Percentiles rank a stretch among this genome's conserved stretches.
phyloP scores from a whole-genome alignment of 2,888 invertebrate species.

The Cerceris ruficornis region DNA sequence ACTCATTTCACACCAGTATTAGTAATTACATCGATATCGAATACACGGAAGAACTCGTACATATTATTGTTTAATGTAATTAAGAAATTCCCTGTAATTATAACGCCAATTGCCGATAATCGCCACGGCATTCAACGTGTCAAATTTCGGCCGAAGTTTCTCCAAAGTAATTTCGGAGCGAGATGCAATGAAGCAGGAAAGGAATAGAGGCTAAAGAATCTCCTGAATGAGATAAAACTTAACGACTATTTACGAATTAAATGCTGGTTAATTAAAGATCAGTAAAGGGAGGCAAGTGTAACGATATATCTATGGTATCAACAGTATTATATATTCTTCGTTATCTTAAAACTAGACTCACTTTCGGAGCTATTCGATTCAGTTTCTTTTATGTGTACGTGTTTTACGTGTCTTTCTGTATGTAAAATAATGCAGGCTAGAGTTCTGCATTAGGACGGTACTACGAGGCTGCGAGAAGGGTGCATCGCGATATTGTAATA shows the following conservation, averaged over 20 bases:
- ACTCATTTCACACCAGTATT: too few relatives aligned
- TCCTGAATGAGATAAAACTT: constrained; percentile 66
- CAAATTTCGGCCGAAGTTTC: not conserved
- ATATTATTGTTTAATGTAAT: too few relatives aligned
- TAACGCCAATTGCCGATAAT: too few relatives aligned
- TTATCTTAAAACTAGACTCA: constrained; percentile 46
- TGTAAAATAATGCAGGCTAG: constrained; percentile 15
- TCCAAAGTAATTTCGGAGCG: constrained; percentile 31
- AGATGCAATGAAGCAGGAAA: constrained; percentile 6
- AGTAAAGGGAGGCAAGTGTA: constrained; percentile 61
- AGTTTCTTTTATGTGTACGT: too few relatives aligned
- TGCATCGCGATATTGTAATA: not conserved
- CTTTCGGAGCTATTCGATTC: constrained; percentile 25
- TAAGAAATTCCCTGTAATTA: too few relatives aligned
- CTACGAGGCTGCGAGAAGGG: constrained; percentile 1
- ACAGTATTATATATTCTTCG: constrained; percentile 47
- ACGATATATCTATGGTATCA: constrained; percentile 59
- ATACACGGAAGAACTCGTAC: too few relatives aligned
- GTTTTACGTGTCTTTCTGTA: not conserved
- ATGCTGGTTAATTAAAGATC: constrained; percentile 70
- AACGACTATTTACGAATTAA: constrained; percentile 71
- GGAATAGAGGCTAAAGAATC: constrained; percentile 15
- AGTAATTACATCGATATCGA: too few relatives aligned
- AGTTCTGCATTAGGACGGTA: constrained; percentile 22
- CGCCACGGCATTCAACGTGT: too few relatives aligned